Evolutionary conservation across 2,888 invertebrate genomes (phyloP), one percentile per base, ranked within the genome.

Genomic region (Cataglyphis cursor): DNA sequence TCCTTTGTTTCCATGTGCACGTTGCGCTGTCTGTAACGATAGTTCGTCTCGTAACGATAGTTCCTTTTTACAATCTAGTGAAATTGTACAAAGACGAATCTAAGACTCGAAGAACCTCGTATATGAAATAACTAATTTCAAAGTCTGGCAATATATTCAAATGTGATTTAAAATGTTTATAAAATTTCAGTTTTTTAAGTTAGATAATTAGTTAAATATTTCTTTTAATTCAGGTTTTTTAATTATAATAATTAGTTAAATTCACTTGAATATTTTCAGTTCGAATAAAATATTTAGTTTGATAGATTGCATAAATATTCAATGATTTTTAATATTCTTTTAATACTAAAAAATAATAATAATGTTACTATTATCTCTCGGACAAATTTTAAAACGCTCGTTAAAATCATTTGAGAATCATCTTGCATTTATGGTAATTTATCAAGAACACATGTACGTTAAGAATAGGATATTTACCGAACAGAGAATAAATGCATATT

Each of bases 31-130:
- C 28, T 66, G 41, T 31, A 62, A n/a, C n/a, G n/a, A n/a, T n/a
- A n/a, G n/a, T 64, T 44, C 38, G 28, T 57, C 48, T 38, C 18
- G 48, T 48, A 48, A 18, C 51, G 74, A 51, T 74, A 44, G 68
- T 62, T 65, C 41, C 80, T 51, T 65, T 75, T 84, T 83, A 51
- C 61, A 48, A n/a, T 68, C 51, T 48, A 57, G 5, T 24, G 35
- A 31, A 65, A 18, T 8, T 61, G 44, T 35, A 9, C 38, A 70
- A 54, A 70, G 72, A 44, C 70, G 15, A 68, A 57, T 78, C 41
- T 59, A 72, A 28, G 24, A 78, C 72, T 78, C 72, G 31, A n/a
- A 28, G 10, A 70, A 12, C 31, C 21, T 10, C 18, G 18, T 57
- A n/a, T 8, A 51, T 51, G 57, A 78, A 57, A n/a, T 44, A 59